A percentile compares a stretch with the other conserved stretches of the same genome.
Conservation (phyloP, 2,113 vertebrate species). For the Dascyllus trimaculatus region DNA sequence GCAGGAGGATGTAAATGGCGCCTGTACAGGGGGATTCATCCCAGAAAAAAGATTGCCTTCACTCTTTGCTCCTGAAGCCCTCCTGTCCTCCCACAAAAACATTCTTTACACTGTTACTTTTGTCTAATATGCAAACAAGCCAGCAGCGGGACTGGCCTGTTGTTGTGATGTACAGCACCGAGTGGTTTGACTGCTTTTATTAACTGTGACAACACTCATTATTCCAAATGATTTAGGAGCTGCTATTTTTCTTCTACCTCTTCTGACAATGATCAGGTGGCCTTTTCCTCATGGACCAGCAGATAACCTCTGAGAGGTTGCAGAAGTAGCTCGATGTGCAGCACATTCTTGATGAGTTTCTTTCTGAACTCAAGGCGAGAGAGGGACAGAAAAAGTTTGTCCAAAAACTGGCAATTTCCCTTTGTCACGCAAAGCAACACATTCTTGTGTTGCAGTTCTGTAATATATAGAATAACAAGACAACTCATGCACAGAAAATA, state of each 20-base stretch:
- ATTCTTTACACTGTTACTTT: conserved; percentile 34
- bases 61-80: conserved; percentile 39
- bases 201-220: conserved; percentile 72
- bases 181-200: conserved; percentile 62
- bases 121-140: conserved; percentile 54
- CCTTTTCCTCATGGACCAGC: conserved; percentile 56
- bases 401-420: conserved; percentile 9
- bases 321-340: conserved; percentile 29
- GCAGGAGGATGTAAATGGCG: conserved; percentile 64
- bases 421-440: not conserved
- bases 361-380: not conserved
- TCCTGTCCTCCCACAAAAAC: conserved; percentile 22
- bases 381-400: not conserved
- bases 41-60: conserved; percentile 43
- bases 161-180: conserved; percentile 51
- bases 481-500: not conserved
- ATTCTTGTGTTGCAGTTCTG: not conserved
- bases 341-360: conserved; percentile 44
- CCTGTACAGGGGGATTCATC: conserved; percentile 61
- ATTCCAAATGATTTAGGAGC: conserved; percentile 74
- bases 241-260: conserved; percentile 47
- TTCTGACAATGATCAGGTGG: conserved; percentile 69
- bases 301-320: conserved; percentile 64
- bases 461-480: conserved; percentile 3
- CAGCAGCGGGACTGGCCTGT: conserved; percentile 5